phyloP scores from a whole-genome alignment of 2,113 vertebrate genomes.

The Notarius quadriscutis region DNA sequence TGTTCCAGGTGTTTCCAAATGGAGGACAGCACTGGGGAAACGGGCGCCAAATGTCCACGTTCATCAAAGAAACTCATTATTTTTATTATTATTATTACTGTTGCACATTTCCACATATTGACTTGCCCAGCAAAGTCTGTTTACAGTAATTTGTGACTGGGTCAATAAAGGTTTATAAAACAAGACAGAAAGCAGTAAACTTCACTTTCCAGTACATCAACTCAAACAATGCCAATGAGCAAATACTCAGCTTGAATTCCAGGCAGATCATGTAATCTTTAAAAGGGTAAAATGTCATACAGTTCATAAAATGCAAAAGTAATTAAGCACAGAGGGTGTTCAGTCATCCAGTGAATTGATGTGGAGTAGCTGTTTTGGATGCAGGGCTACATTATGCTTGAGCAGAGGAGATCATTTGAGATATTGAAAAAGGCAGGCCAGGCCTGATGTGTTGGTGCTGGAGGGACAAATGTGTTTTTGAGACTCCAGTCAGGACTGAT shows the following conservation, averaged over 20 bases:
- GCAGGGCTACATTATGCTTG: slow-evolving; percentile 8
- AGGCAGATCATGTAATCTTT: slow-evolving; percentile 58
- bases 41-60: slow-evolving; percentile 45
- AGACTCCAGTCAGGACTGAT: slow-evolving; percentile 45
- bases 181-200: slow-evolving; percentile 49
- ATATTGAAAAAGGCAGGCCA: slow-evolving; percentile 51
- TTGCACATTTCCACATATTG: slow-evolving; percentile 59
- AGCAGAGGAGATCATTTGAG: slow-evolving; percentile 41
- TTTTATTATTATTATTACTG: slow-evolving; percentile 59
- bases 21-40: slow-evolving; percentile 5
- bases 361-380: slow-evolving; percentile 35
- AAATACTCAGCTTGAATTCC: slow-evolving; percentile 35
- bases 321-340: slow-evolving; percentile 54
- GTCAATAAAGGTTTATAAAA: slow-evolving; percentile 64
- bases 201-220: slow-evolving; percentile 56
- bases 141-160: slow-evolving; percentile 49
- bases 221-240: slow-evolving; percentile 60
- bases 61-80: slow-evolving; percentile 53
- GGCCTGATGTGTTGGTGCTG: slow-evolving; percentile 51
- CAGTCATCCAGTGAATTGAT: slow-evolving; percentile 54
- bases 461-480: slow-evolving; percentile 58
- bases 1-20: not conserved
- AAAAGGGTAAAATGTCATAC: slow-evolving; percentile 54
- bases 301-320: slow-evolving; percentile 59
- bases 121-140: slow-evolving; percentile 56